Percentiles rank a stretch among this genome's conserved stretches.
Evolutionary conservation across 2,888 invertebrate species (phyloP).

Genomic region (Ophonus ardosiacus): DNA sequence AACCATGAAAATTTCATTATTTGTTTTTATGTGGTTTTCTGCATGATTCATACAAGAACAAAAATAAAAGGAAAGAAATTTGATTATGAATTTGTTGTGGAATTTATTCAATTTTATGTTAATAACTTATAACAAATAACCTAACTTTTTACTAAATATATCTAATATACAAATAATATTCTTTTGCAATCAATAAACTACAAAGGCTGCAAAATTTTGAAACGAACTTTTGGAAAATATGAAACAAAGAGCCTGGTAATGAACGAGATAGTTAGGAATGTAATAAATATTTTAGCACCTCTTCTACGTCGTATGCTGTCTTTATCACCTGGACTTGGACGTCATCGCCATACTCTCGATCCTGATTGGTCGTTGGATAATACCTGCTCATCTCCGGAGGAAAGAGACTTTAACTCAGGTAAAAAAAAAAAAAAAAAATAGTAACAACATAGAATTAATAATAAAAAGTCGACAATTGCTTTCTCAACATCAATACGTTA

Average conservation of each 20-base stretch:
- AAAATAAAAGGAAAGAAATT: not conserved
- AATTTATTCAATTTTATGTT: not conserved
- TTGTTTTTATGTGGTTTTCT: constrained; percentile 18
- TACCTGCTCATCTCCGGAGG: constrained; percentile 27
- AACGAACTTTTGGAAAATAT: not conserved
- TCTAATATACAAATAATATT: not conserved
- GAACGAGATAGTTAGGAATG: constrained; percentile 23
- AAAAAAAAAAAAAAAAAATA: constrained; percentile 8
- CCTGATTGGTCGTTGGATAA: constrained; percentile 65
- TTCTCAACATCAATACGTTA: not conserved
- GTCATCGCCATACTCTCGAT: constrained; percentile 65
- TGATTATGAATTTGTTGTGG: too few relatives aligned
- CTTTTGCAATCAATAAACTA: constrained; percentile 15
- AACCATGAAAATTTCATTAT: constrained; percentile 1
- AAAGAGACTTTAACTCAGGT: constrained; percentile 64
- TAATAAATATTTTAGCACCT: constrained; percentile 62
- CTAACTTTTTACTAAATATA: not conserved
- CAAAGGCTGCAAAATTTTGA: constrained; percentile 8
- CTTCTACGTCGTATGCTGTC: constrained; percentile 61
- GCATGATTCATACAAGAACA: constrained; percentile 22
- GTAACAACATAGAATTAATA: not conserved
- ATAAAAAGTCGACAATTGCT: not conserved
- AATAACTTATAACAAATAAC: not conserved
- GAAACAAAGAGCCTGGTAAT: constrained; percentile 29
- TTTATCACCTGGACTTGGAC: constrained; percentile 55